Evolutionary conservation across 1,140 invertebrate genomes (phyloP).

Genomic region (Sycophaga agraensis): DNA sequence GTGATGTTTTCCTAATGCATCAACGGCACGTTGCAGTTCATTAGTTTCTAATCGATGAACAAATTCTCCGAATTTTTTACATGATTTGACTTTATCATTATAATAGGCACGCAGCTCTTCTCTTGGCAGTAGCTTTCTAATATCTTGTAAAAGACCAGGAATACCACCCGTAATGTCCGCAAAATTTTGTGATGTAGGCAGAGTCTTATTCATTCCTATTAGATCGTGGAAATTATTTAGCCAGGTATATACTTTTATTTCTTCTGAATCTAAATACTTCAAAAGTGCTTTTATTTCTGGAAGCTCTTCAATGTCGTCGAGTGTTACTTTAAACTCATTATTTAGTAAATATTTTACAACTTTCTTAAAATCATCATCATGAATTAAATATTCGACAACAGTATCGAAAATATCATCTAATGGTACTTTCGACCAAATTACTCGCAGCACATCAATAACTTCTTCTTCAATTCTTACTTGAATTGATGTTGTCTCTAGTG

Average conservation of each 20-base stretch:
- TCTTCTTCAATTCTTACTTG: constrained; percentile 6
- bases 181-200: neutral
- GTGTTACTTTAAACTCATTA: constrained; percentile 29
- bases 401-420: neutral
- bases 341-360: constrained; percentile 29
- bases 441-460: constrained; percentile 7
- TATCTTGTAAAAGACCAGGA: constrained; percentile 32
- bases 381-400: constrained; percentile 9
- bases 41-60: neutral
- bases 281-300: constrained; percentile 28
- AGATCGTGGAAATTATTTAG: constrained; percentile 34
- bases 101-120: constrained; percentile 34
- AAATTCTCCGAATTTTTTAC: constrained; percentile 1
- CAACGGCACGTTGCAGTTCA: constrained; percentile 27
- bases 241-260: constrained; percentile 26
- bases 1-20: neutral
- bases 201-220: constrained; percentile 24
- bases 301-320: constrained; percentile 31
- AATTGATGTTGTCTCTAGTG: constrained; percentile 1
- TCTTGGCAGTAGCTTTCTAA: constrained; percentile 33
- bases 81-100: constrained; percentile 34
- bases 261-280: constrained; percentile 24
- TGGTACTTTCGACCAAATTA: constrained; percentile 10
- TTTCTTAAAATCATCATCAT: constrained; percentile 35
- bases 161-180: constrained; percentile 26